Percentiles rank a stretch among this genome's conserved stretches.
Conservation (phyloP, 1,140 invertebrate genomes). For the Octopus bimaculoides region DNA sequence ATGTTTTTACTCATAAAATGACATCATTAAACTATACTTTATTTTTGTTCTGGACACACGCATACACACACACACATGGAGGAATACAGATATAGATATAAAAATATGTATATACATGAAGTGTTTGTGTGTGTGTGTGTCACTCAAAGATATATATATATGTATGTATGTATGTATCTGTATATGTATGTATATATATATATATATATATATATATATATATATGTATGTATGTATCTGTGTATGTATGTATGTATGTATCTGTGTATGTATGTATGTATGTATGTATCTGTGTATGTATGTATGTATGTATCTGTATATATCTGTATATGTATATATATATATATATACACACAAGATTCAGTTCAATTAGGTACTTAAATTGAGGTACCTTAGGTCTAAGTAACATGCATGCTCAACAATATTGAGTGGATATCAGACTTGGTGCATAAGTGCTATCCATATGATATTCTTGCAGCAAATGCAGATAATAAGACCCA, state of each 20-base stretch:
- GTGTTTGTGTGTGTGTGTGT: not conserved
- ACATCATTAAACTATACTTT: too few relatives aligned
- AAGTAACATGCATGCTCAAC: too few relatives aligned
- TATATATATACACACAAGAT: slow-evolving; percentile 7
- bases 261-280: not conserved
- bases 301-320: not conserved
- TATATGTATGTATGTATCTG: not conserved
- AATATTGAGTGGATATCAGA: too few relatives aligned
- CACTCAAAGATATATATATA: not conserved
- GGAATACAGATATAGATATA: not conserved
- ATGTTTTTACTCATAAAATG: not conserved
- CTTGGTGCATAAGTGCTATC: too few relatives aligned
- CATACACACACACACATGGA: not conserved
- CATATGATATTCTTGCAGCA: too few relatives aligned
- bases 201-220: not conserved
- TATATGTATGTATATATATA: not conserved
- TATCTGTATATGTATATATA: not conserved
- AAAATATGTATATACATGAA: not conserved
- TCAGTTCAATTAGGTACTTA: too few relatives aligned
- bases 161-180: not conserved
- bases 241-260: not conserved
- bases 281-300: not conserved
- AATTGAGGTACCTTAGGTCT: too few relatives aligned
- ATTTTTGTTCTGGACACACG: not conserved
- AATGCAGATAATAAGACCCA: too few relatives aligned